Conservation (phyloP, 1,140 invertebrate genomes). For the Pinna nobilis region DNA sequence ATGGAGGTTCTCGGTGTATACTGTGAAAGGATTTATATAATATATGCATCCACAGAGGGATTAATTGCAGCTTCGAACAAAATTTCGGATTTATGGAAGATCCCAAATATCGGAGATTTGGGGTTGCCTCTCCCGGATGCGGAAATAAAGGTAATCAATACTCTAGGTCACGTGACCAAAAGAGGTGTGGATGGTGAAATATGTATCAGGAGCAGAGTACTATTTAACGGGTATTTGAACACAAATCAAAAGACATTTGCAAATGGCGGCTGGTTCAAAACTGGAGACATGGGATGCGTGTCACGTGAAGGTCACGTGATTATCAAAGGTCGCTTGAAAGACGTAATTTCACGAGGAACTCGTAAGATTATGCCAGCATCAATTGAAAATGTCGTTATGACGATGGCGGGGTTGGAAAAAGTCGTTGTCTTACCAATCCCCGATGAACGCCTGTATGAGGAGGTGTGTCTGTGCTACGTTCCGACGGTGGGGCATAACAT, state of each 20-base stretch:
- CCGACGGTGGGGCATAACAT: not conserved
- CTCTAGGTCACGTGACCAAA: too few species aligned
- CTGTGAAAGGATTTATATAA: too few species aligned
- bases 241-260: not conserved
- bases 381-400: not conserved
- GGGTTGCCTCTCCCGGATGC: too few species aligned
- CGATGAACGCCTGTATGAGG: slow-evolving; percentile 6
- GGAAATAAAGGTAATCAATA: not conserved
- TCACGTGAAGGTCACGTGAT: not conserved
- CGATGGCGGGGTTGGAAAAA: not conserved
- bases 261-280: slow-evolving; percentile 16
- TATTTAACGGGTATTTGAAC: too few species aligned
- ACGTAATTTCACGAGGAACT: slow-evolving; percentile 15
- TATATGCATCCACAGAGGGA: too few species aligned
- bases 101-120: too few species aligned
- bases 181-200: too few species aligned
- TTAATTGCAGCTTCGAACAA: too few species aligned
- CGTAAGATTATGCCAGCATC: slow-evolving; percentile 7
- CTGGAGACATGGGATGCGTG: slow-evolving; percentile 15
- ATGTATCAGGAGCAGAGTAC: too few species aligned
- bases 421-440: not conserved
- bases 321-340: slow-evolving; percentile 15
- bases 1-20: not conserved
- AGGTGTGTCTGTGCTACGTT: slow-evolving; percentile 22
- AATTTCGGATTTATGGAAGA: too few species aligned